A percentile compares a stretch with the other conserved stretches of the same genome.
Conservation (phyloP, 2,888 invertebrate species). For the Nycteola revayana region DNA sequence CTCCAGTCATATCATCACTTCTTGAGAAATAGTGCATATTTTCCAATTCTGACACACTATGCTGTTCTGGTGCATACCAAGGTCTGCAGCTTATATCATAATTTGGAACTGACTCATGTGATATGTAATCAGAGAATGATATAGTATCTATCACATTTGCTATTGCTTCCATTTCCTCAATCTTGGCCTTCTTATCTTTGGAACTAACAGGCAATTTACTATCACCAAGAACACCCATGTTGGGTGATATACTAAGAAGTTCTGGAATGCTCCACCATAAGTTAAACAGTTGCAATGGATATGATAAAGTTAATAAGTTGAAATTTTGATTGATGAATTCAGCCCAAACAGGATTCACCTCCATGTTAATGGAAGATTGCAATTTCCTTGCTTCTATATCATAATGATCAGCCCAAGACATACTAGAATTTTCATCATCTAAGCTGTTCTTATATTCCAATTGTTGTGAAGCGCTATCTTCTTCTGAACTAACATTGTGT, state of each 20-base stretch:
- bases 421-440: conserved; percentile 64
- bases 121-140: conserved; percentile 61
- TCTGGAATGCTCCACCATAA: conserved; percentile 67
- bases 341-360: conserved; percentile 32
- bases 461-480: conserved; percentile 39
- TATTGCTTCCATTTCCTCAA: conserved; percentile 39
- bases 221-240: conserved; percentile 1
- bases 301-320: conserved; percentile 23
- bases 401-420: conserved; percentile 62
- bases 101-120: conserved; percentile 24
- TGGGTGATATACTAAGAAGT: conserved; percentile 33
- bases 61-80: conserved; percentile 51
- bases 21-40: conserved; percentile 47
- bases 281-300: conserved; percentile 44
- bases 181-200: conserved; percentile 24
- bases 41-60: conserved; percentile 64
- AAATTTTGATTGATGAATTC: conserved; percentile 34
- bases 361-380: conserved; percentile 11
- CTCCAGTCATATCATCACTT: conserved; percentile 42
- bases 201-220: conserved; percentile 11
- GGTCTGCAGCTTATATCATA: conserved; percentile 47
- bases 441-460: conserved; percentile 34
- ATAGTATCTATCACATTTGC: conserved; percentile 57
- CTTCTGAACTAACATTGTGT: conserved; percentile 33
- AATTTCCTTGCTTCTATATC: conserved; percentile 35